A percentile compares a stretch with the other conserved stretches of the same genome.
These are phyloP conservation scores for Calliopum simillimum DNA, from an alignment of 2,888 invertebrate species.

Conservation along the genomic window DNA sequence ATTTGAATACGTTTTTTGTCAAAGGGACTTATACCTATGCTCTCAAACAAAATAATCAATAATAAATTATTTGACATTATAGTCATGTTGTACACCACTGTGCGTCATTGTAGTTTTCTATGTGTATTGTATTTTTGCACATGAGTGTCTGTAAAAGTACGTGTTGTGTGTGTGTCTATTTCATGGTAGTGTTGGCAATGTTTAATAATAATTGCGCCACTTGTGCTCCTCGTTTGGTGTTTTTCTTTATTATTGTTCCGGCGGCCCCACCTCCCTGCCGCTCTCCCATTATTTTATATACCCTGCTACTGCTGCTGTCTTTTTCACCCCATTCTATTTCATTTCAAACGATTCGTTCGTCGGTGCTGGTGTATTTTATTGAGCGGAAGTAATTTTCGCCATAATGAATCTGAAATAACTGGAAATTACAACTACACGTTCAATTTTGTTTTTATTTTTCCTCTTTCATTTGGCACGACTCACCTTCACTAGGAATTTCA, in stretches of 20 bases:
- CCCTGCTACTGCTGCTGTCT: neutral
- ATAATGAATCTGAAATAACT: slow-evolving; percentile 49
- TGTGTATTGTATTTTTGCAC: neutral
- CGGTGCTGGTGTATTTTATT: slow-evolving; percentile 40
- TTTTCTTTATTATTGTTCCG: neutral
- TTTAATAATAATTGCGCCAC: slow-evolving; percentile 30
- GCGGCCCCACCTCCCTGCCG: neutral
- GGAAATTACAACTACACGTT: slow-evolving; percentile 45
- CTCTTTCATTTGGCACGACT: neutral
- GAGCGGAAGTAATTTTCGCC: slow-evolving; percentile 45
- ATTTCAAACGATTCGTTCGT: neutral
- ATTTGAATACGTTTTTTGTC: too few relatives aligned
- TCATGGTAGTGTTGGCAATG: slow-evolving; percentile 13
- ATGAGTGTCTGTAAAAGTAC: neutral
- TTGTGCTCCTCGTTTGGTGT: neutral
- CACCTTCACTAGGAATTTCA: slow-evolving; percentile 1
- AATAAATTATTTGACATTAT: too few relatives aligned
- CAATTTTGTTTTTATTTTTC: slow-evolving; percentile 16
- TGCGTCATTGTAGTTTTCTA: neutral
- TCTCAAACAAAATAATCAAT: too few relatives aligned
- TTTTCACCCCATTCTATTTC: neutral
- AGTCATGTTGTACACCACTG: neutral
- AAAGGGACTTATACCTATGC: too few relatives aligned
- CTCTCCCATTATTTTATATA: neutral
- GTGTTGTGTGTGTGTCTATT: neutral